phyloP scores from a whole-genome alignment of 1,140 invertebrate species.

The Tachypleus tridentatus region DNA sequence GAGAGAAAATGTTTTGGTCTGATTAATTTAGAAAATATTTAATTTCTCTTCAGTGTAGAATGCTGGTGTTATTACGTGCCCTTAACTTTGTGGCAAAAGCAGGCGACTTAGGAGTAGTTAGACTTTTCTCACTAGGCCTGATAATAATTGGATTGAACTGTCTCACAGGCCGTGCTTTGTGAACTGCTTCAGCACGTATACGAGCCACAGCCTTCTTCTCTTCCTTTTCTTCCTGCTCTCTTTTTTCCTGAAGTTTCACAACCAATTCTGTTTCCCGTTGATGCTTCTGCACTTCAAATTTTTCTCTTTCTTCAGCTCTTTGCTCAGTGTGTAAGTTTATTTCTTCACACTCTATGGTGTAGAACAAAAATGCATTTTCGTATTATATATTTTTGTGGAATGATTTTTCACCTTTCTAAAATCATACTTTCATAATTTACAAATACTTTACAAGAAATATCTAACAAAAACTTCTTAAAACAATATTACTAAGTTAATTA shows the following conservation, averaged over 20 bases:
- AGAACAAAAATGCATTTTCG: too few relatives aligned
- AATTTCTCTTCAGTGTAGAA: too few relatives aligned
- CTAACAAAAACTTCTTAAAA: conserved; percentile 1
- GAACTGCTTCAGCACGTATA: conserved; percentile 33
- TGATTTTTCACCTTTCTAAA: too few relatives aligned
- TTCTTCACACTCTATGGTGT: not conserved
- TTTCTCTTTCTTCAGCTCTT: conserved; percentile 4
- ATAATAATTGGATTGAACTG: conserved; percentile 33
- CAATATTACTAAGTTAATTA: not conserved
- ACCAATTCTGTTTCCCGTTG: conserved; percentile 7
- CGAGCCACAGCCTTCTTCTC: conserved; percentile 26
- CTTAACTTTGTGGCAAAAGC: conserved; percentile 27
- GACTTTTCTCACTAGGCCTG: conserved; percentile 30
- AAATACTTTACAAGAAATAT: too few relatives aligned
- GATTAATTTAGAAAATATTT: too few relatives aligned
- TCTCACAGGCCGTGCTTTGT: conserved; percentile 35
- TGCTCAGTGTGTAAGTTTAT: conserved; percentile 9
- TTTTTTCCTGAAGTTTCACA: not conserved
- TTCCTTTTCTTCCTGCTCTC: conserved; percentile 28
- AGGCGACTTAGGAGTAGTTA: conserved; percentile 34
- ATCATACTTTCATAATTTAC: too few relatives aligned
- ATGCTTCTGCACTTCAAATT: not conserved
- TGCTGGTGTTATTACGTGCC: too few relatives aligned
- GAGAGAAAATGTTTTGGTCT: too few relatives aligned
- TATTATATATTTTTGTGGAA: too few relatives aligned